Base-by-base conservation (phyloP, 2,888 invertebrate species). In the Linnaemya vulpina region DNA sequence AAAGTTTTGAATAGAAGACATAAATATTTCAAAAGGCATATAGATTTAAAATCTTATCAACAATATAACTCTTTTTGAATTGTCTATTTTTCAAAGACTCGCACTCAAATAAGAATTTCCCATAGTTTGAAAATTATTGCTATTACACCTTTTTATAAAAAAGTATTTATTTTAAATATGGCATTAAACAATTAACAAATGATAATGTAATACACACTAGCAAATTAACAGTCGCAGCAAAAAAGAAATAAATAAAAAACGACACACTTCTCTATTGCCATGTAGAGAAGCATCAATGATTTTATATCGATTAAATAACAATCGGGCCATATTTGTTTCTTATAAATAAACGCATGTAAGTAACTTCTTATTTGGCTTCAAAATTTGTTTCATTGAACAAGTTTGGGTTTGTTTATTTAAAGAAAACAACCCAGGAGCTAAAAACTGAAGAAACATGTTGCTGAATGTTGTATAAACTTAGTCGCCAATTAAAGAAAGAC, bases 401-500 rank as follows among this genome's bases (percentile, higher is more conserved):
- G 46, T 73, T 30, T 25, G 22, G 15, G 1, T 58, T 13, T 53
- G 8, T 51, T 38, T 4, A 25, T 70, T 40, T 55, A 20, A 53
- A 75, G 53, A 65, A 67, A 65, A 63, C 51, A 11, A 25, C 35
- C 15, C 35, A 40, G 13, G 25, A 46, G 22, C 51, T 25, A 40
- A 46, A 70, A 70, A 51, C 25, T 62, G 25, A 62, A 70, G 35
- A 71, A 51, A 63, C 46, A 43, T 35, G n/a, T 46, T 46, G 43
- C 55, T 20, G 1, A 17, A 7, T 65, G 30, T 62, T 58, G 38
- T 13, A 22, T 49, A 55, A 53, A 67, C 40, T 80, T 74, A 62
- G 74, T 30, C 17, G 68, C 68, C 68, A 62, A 62, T 68, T 68
- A 75, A 60, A 81, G 62, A 53, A 70, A 78, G 13, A 60, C 25